These are phyloP conservation scores for Coenobita brevimanus DNA, from an alignment of 1,140 invertebrate species.

Conservation along the genomic window DNA sequence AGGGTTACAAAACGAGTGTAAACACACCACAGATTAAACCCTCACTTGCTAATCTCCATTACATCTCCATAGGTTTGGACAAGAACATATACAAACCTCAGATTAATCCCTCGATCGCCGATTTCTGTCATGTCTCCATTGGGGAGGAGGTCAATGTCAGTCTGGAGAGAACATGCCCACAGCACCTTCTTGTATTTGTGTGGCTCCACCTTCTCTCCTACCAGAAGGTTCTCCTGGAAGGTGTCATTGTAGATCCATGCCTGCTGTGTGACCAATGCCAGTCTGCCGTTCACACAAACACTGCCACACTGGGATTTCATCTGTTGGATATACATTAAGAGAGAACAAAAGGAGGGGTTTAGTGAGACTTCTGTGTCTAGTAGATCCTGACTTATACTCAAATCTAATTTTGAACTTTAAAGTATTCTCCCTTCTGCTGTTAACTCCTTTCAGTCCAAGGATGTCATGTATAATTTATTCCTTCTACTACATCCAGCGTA, in stretches of 20 bases:
- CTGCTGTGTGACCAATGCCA: conserved; percentile 78
- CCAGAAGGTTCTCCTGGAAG: conserved; percentile 79
- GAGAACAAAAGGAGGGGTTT: not conserved
- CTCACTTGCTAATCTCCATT: no score
- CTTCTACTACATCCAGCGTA: no score
- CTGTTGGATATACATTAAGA: conserved; percentile 26
- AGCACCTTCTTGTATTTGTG: conserved; percentile 75
- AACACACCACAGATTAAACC: no score
- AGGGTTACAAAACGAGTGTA: no score
- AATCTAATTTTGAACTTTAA: no score
- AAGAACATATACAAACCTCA: conserved; percentile 69
- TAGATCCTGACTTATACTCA: no score
- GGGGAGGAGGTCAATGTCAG: conserved; percentile 81
- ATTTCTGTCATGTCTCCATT: conserved; percentile 82
- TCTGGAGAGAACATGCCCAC: conserved; percentile 78
- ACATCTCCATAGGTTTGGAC: no score
- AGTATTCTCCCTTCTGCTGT: no score
- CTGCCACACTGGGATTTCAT: conserved; percentile 69
- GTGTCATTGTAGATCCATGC: conserved; percentile 79
- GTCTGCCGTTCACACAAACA: conserved; percentile 71
- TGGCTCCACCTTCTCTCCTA: conserved; percentile 76
- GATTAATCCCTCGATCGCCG: conserved; percentile 77
- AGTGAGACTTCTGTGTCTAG: no score
- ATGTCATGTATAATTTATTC: no score
- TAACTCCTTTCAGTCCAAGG: no score